Conservation (phyloP, 2,113 vertebrate species). For the Lathamus discolor region DNA sequence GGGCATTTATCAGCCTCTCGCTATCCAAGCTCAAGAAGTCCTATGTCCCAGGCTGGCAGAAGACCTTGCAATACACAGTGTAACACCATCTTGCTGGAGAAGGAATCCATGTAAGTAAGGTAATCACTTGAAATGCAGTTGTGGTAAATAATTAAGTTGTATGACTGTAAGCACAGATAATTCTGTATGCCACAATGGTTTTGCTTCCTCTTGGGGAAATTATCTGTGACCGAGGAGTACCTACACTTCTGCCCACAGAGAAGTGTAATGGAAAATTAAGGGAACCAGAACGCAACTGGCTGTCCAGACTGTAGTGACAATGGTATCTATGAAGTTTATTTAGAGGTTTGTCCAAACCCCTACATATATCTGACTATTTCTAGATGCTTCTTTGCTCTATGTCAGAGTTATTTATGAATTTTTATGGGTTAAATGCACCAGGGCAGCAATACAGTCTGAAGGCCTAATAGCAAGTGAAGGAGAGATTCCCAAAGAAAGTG, state of each 20-base stretch:
- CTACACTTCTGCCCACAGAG: background rate
- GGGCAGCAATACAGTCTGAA: background rate
- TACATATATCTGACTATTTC: background rate
- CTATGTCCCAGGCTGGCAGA: background rate
- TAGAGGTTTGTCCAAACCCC: background rate
- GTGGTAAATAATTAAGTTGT: background rate
- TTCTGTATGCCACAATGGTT: background rate
- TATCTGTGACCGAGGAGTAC: background rate
- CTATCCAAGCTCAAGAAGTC: background rate
- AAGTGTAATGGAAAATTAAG: background rate
- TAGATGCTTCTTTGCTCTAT: background rate
- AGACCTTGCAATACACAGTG: background rate
- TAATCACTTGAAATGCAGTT: background rate
- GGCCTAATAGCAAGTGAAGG: background rate
- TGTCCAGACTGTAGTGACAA: background rate
- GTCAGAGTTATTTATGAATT: background rate
- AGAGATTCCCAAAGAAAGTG: background rate
- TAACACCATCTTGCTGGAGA: background rate
- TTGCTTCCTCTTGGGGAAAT: background rate
- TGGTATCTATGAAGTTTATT: background rate
- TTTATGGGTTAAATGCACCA: background rate
- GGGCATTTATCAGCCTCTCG: background rate
- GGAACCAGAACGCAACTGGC: background rate
- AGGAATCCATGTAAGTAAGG: background rate
- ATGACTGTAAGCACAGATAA: background rate